phyloP scores from a whole-genome alignment of 1,140 invertebrate species.

The Maconellicoccus hirsutus region DNA sequence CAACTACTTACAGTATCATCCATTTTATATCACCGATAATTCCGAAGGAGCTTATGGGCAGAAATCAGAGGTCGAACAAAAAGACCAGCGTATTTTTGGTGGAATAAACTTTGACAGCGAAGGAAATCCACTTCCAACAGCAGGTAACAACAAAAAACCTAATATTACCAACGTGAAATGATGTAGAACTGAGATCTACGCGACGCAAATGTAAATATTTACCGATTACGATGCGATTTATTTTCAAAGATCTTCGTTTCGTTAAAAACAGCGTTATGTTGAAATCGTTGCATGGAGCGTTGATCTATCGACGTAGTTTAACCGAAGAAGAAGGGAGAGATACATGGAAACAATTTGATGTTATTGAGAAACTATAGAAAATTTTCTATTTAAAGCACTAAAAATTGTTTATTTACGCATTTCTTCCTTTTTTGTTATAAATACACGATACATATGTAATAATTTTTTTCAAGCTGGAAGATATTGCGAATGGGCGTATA shows the following conservation, averaged over 20 bases:
- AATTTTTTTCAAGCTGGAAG: slow-evolving; percentile 42
- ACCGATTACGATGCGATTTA: too few species aligned
- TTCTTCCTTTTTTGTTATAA: not conserved
- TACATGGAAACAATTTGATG: too few species aligned
- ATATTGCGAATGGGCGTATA: slow-evolving; percentile 66
- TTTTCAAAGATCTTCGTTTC: too few species aligned
- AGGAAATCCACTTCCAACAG: slow-evolving; percentile 64
- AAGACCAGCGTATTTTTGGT: slow-evolving; percentile 59
- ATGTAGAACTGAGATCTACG: too few species aligned
- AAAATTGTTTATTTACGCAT: too few species aligned
- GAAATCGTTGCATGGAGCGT: too few species aligned
- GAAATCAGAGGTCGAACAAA: slow-evolving; percentile 53
- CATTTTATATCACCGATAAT: slow-evolving; percentile 84
- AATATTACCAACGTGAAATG: not conserved
- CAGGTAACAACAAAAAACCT: slow-evolving; percentile 39
- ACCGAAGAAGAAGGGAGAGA: too few species aligned
- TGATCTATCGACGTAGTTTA: too few species aligned
- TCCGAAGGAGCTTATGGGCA: slow-evolving; percentile 70
- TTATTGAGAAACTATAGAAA: too few species aligned
- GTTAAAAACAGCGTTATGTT: too few species aligned
- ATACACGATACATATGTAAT: not conserved
- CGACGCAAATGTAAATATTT: too few species aligned
- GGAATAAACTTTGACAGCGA: slow-evolving; percentile 62
- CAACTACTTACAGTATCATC: slow-evolving; percentile 63
- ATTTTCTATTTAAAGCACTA: too few species aligned